Conservation (phyloP, 1,140 invertebrate genomes). For the Triops cancriformis region DNA sequence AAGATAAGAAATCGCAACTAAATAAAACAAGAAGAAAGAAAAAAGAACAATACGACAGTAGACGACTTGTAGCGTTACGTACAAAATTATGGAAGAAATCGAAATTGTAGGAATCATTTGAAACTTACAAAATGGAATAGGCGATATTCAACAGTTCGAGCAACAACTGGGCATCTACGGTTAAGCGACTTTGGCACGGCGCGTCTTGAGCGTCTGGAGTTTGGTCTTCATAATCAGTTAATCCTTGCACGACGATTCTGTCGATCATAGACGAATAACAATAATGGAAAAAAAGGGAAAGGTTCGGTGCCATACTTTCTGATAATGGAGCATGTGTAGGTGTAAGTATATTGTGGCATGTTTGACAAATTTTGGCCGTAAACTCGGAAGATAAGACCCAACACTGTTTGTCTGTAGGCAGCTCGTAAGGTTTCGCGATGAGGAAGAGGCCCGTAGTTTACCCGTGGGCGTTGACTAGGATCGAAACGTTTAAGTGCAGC, state of each 20-base stretch:
- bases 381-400: slow-evolving; percentile 74
- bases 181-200: not conserved
- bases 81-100: too few species aligned
- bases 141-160: not conserved
- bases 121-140: slow-evolving; percentile 2
- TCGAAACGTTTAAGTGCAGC: slow-evolving; percentile 69
- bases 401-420: slow-evolving; percentile 71
- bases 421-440: slow-evolving; percentile 78
- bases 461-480: slow-evolving; percentile 72
- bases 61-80: too few species aligned
- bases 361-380: slow-evolving; percentile 73
- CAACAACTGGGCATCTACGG: not conserved
- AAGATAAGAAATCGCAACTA: too few species aligned
- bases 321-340: not conserved
- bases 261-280: not conserved
- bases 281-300: not conserved
- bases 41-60: too few species aligned
- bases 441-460: slow-evolving; percentile 75
- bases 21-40: too few species aligned
- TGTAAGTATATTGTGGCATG: not conserved
- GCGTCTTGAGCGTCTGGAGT: not conserved
- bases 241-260: not conserved
- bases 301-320: not conserved
- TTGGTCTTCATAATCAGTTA: not conserved
- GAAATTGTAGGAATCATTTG: too few species aligned